Base-by-base conservation (phyloP, 2,113 vertebrate species). In the Fukomys damarensis region DNA sequence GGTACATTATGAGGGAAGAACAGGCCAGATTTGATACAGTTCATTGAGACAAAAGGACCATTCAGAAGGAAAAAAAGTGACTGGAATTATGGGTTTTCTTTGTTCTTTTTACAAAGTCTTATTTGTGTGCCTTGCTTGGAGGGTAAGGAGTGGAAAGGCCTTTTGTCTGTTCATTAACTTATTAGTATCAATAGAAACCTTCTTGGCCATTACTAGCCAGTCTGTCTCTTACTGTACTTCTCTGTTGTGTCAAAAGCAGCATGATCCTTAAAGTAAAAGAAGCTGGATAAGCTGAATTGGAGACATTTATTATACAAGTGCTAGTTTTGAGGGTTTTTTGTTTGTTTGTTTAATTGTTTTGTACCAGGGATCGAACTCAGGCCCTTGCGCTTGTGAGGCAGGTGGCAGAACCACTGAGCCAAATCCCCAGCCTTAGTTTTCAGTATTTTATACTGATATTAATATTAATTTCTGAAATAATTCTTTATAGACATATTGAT, bases 131-230 rank as follows among this genome's bases (percentile, higher is more conserved):
- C 49, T 94, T 86, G 32, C 89, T 95, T 92, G 76, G 94, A 93
- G 49, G 35, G 58, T 41, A 96, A 94, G 22, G n/a, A 32, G n/a
- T 3, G 26, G 63, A 88, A 96, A 94, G 43, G 41, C 30, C 59
- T 88, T 97, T 96, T 93, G 86, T 95, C 76, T 96, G 77, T 87
- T 93, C 41, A 96, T 95, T 96, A 97, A 77, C 77, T 92, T 96
- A 92, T 92, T 96, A 91, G 83, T 72, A 93, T 96, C 81, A 97
- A 83, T 87, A 90, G 68, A 96, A 95, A 92, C 4, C 35, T 72
- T 93, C 93, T 93, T 68, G 32, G 79, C 59, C 59, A 91, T 95
- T 88, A 91, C 81, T 91, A 90, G 59, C 83, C 85, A 91, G 61
- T 94, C 91, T 94, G 38, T 91, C 85, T 94, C 63, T 41, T 65